phyloP scores from a whole-genome alignment of 2,113 vertebrate species.

The Salvelinus namaycush region DNA sequence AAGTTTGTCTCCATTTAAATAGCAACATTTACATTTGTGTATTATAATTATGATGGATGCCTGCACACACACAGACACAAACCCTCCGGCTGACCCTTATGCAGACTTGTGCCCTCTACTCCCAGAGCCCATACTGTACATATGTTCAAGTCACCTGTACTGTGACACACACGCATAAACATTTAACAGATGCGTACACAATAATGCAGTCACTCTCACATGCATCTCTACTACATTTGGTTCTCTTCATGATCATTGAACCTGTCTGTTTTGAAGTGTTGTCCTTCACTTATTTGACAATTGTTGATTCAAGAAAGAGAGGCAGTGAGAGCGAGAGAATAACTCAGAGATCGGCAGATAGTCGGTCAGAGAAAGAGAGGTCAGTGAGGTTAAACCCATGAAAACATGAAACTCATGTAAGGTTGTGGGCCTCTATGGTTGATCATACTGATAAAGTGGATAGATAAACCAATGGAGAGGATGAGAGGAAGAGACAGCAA shows the following conservation, averaged over 20 bases:
- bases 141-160: not conserved
- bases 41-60: not conserved
- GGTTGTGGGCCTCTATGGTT: not conserved
- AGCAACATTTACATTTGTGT: not conserved
- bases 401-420: not conserved
- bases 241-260: constrained; percentile 3
- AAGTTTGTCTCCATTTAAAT: constrained; percentile 1
- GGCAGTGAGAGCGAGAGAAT: too few relatives aligned
- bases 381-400: not conserved
- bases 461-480: not conserved
- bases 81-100: constrained; percentile 46
- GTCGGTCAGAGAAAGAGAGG: too few relatives aligned
- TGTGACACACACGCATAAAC: constrained; percentile 28
- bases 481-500: not conserved
- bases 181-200: constrained; percentile 32
- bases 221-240: constrained; percentile 4
- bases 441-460: not conserved
- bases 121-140: not conserved
- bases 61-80: not conserved
- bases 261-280: not conserved
- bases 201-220: constrained; percentile 8
- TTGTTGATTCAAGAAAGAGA: too few relatives aligned
- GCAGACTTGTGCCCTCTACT: constrained; percentile 30
- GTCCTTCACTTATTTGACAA: not conserved
- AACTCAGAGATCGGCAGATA: not conserved